Percentiles rank a stretch among this genome's conserved stretches.
phyloP scores from a whole-genome alignment of 2,888 invertebrate species.

The Lepidocyrtinus sp. region DNA sequence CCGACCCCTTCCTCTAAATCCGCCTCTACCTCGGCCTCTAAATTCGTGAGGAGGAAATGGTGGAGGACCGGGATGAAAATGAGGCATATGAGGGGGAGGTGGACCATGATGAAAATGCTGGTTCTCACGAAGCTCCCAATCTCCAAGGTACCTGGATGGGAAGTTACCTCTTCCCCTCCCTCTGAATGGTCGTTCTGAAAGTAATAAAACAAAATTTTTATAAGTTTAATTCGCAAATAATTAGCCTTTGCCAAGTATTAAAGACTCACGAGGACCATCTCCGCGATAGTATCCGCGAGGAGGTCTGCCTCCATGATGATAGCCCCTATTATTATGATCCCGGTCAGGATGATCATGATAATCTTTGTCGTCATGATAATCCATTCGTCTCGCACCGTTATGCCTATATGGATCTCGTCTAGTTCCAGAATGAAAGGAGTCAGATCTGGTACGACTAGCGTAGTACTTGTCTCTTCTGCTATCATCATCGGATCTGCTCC shows the following conservation, averaged over 20 bases:
- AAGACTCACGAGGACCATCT: slow-evolving; percentile 14
- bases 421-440: neutral
- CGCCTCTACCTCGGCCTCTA: slow-evolving; percentile 44
- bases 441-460: slow-evolving; percentile 10
- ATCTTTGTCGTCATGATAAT: too few relatives aligned
- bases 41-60: slow-evolving; percentile 7
- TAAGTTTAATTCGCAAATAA: neutral
- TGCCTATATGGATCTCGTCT: neutral
- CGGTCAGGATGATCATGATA: too few relatives aligned
- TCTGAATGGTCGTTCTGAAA: slow-evolving; percentile 31
- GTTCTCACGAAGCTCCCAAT: slow-evolving; percentile 49
- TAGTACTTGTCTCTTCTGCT: slow-evolving; percentile 6
- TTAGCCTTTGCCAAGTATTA: neutral
- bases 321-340: slow-evolving; percentile 13
- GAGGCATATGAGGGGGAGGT: neutral
- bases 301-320: neutral
- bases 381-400: too few relatives aligned
- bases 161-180: slow-evolving; percentile 36
- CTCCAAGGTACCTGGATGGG: slow-evolving; percentile 46
- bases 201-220: neutral
- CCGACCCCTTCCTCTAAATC: slow-evolving; percentile 30
- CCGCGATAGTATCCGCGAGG: slow-evolving; percentile 19
- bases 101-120: neutral
- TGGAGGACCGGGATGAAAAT: neutral
- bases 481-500: neutral